These are phyloP conservation scores for Morinoia aosen DNA, from an alignment of 2,888 invertebrate genomes.

Conservation along the genomic window DNA sequence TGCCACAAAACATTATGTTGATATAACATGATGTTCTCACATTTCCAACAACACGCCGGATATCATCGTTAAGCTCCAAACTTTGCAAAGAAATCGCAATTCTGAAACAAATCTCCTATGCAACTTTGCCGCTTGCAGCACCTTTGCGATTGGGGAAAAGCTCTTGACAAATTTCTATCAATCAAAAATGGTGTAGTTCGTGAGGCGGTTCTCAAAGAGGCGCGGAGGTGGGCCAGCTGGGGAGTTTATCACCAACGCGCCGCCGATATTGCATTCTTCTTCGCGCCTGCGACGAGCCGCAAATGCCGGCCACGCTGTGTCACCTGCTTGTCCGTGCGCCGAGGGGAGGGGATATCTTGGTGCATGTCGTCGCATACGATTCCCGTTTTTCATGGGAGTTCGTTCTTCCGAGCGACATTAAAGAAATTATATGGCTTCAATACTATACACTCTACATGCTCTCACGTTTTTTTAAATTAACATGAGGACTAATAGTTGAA, in stretches of 20 bases:
- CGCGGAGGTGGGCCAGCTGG: neutral
- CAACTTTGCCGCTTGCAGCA: neutral
- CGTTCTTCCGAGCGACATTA: neutral
- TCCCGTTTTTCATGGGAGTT: neutral
- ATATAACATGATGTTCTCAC: too few relatives aligned
- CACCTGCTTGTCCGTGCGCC: neutral
- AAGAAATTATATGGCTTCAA: neutral
- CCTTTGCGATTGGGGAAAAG: neutral
- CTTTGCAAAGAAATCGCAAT: neutral
- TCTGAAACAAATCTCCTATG: neutral
- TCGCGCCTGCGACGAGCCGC: neutral
- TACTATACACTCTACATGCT: neutral
- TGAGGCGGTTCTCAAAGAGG: neutral
- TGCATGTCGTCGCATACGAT: neutral
- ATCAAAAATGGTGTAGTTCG: slow-evolving; percentile 4
- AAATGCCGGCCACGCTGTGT: neutral
- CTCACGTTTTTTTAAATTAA: too few relatives aligned
- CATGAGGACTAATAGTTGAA: too few relatives aligned
- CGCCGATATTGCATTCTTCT: slow-evolving; percentile 31
- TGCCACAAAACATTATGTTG: too few relatives aligned
- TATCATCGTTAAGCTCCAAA: neutral
- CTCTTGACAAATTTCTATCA: neutral
- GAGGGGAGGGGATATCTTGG: neutral
- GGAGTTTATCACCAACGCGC: neutral
- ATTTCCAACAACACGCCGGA: neutral